Percentiles rank a stretch among this genome's conserved stretches.
These are phyloP conservation scores for Smutsia temminckii DNA, from an alignment of 2,797 vertebrate species.

Conservation along the genomic window DNA sequence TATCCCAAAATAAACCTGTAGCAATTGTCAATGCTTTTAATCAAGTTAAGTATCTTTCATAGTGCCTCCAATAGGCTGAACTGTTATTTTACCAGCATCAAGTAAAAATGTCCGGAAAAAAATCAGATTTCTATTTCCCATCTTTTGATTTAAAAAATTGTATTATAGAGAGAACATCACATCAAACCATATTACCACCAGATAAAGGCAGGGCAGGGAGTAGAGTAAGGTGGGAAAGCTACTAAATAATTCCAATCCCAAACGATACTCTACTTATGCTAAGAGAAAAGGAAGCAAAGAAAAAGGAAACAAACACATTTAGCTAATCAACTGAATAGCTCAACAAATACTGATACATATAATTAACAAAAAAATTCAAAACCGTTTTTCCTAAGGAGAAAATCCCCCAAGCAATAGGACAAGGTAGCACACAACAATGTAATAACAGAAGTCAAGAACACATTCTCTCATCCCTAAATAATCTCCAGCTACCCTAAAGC, in stretches of 20 bases:
- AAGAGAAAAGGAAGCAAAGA: background rate
- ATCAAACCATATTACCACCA: background rate
- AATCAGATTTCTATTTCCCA: background rate
- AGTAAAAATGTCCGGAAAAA: background rate
- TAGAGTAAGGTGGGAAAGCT: background rate
- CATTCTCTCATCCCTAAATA: background rate
- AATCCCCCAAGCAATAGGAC: background rate
- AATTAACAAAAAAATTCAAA: slow-evolving; percentile 14
- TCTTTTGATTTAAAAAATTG: slow-evolving; percentile 31
- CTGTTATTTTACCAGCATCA: background rate
- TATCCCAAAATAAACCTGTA: background rate
- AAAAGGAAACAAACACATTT: background rate
- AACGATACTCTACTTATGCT: background rate
- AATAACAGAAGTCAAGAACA: background rate
- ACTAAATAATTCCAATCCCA: background rate
- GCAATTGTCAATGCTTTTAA: background rate
- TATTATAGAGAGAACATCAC: background rate
- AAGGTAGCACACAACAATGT: background rate
- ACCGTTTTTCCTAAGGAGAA: background rate
- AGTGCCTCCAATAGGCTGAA: background rate
- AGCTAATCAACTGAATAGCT: background rate
- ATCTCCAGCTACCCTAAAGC: background rate
- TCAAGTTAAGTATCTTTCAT: background rate
- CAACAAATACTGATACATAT: slow-evolving; percentile 19
- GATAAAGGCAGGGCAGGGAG: background rate